Evolutionary conservation across 2,797 vertebrate genomes (phyloP).

Genomic region (Microctenopoma steveboyesi): DNA sequence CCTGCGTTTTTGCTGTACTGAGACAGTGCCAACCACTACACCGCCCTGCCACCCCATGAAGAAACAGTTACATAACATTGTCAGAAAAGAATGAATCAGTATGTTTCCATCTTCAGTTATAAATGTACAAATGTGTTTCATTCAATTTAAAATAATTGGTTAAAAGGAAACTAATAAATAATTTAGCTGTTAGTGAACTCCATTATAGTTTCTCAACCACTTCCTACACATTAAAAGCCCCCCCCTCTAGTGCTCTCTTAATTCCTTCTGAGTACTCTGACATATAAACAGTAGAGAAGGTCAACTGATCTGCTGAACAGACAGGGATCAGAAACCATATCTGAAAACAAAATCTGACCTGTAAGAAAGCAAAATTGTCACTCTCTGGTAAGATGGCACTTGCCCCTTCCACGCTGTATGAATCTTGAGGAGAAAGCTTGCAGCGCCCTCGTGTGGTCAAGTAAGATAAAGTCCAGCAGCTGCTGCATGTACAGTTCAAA

Average conservation of each 20-base stretch:
- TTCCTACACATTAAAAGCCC: neutral
- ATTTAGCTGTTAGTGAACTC: neutral
- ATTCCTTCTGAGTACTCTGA: constrained; percentile 59
- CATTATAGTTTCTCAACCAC: rapidly evolving
- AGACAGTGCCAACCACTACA: no score
- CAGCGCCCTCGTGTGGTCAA: constrained; percentile 59
- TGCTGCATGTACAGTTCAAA: constrained; percentile 44
- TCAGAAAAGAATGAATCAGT: neutral
- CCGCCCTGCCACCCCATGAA: no score
- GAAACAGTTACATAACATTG: neutral
- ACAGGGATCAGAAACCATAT: constrained; percentile 62
- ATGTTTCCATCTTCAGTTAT: neutral
- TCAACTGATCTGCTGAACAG: constrained; percentile 58
- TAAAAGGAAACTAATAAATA: neutral
- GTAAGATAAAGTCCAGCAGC: constrained; percentile 27
- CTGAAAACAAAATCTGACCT: constrained; percentile 3
- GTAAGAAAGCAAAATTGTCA: neutral
- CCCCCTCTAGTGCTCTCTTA: constrained; percentile 7
- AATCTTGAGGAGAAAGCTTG: constrained; percentile 30
- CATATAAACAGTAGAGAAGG: constrained; percentile 70
- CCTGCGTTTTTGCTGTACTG: no score
- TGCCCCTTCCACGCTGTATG: constrained; percentile 22
- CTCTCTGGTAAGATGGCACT: constrained; percentile 9
- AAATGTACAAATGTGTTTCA: neutral
- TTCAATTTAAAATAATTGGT: neutral